Percentiles rank a stretch among this genome's conserved stretches.
Evolutionary conservation across 1,140 invertebrate species (phyloP).

Genomic region (Choristoneura fumiferana): DNA sequence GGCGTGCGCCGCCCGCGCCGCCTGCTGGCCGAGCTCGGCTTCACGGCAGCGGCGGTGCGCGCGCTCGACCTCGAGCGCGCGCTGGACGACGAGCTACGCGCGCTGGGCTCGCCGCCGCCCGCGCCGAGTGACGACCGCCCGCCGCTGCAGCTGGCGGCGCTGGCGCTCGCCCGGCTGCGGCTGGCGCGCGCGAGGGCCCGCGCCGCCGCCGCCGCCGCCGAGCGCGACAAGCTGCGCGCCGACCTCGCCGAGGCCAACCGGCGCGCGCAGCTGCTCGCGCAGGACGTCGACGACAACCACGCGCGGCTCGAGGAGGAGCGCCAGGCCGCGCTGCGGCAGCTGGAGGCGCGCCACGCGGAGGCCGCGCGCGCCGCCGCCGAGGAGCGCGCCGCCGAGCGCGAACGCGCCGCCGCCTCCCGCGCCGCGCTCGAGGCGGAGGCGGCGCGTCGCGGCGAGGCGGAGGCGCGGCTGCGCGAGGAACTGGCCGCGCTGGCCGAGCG

Average conservation of each 20-base stretch:
- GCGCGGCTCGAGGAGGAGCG: conserved; percentile 86
- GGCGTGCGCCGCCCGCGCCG: conserved; percentile 81
- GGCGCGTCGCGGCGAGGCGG: conserved; percentile 37
- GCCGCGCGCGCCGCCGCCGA: conserved; percentile 83
- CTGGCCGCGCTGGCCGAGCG: conserved; percentile 85
- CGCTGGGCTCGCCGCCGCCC: conserved; percentile 67
- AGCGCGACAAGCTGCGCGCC: conserved; percentile 86
- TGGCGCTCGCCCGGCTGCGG: conserved; percentile 51
- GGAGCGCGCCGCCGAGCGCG: conserved; percentile 84
- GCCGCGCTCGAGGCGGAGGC: conserved; percentile 77
- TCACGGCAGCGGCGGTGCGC: conserved; percentile 81
- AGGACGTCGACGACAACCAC: conserved; percentile 94
- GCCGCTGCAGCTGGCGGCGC: conserved; percentile 51
- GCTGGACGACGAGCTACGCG: conserved; percentile 86
- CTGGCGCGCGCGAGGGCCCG: conserved; percentile 37
- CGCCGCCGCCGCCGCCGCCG: conserved; percentile 44
- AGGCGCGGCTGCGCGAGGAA: conserved; percentile 67
- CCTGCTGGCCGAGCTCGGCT: conserved; percentile 85
- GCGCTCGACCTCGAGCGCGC: conserved; percentile 84
- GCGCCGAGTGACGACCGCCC: conserved; percentile 39
- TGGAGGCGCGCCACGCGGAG: conserved; percentile 88
- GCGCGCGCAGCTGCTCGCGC: conserved; percentile 87
- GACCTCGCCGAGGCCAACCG: conserved; percentile 91
- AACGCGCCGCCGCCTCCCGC: conserved; percentile 80
- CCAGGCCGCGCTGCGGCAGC: conserved; percentile 82